Percentiles rank a stretch among this genome's conserved stretches.
These are phyloP conservation scores for Gymnogyps californianus DNA, from an alignment of 2,113 vertebrate species.

Conservation along the genomic window DNA sequence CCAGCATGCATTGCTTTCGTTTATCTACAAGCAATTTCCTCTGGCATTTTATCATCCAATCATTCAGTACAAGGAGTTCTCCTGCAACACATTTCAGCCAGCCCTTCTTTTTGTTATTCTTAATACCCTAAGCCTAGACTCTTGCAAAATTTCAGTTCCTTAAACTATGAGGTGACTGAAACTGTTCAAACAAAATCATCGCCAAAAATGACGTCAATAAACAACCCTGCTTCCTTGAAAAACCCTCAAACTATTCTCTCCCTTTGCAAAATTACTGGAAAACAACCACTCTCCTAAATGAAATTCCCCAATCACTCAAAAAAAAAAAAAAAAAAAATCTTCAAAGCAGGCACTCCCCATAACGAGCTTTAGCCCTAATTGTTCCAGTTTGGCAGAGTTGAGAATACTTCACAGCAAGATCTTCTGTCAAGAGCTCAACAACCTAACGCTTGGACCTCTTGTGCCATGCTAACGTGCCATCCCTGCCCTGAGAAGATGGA, in stretches of 20 bases:
- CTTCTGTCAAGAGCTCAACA: background rate
- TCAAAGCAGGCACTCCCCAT: background rate
- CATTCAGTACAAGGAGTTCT: background rate
- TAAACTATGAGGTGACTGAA: background rate
- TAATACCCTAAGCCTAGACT: background rate
- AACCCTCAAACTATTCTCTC: background rate
- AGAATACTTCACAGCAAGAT: background rate
- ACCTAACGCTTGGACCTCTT: background rate
- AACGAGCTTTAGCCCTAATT: background rate
- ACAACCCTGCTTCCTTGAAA: background rate
- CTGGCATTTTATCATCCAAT: conserved; percentile 16
- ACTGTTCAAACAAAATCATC: background rate
- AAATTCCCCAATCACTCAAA: background rate
- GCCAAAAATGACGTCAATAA: background rate
- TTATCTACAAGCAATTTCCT: conserved; percentile 42
- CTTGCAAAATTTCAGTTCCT: background rate
- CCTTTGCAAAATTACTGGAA: background rate
- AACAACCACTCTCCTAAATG: background rate
- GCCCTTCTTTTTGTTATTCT: background rate
- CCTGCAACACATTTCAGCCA: background rate
- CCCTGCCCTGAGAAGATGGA: background rate
- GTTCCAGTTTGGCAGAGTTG: background rate
- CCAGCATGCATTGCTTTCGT: background rate
- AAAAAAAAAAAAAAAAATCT: background rate
- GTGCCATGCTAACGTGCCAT: fast-evolving